Percentiles rank a stretch among this genome's conserved stretches.
phyloP scores from a whole-genome alignment of 2,113 vertebrate genomes.

The Zosterops japonicus region DNA sequence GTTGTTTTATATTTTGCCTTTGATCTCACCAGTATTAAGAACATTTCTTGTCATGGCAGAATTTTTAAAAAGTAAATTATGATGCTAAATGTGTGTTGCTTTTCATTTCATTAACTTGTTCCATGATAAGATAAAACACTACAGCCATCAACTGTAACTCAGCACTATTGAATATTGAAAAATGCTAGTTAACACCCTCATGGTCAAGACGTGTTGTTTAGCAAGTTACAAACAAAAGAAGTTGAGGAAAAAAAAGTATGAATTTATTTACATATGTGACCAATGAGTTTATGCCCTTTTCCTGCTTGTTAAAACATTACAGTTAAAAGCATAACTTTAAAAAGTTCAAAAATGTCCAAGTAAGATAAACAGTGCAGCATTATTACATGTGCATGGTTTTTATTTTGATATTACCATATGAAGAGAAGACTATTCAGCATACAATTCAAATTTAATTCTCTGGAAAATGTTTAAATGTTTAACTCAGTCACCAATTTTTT shows the following conservation, averaged over 20 bases:
- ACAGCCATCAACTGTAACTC: constrained; percentile 40
- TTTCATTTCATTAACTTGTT: constrained; percentile 65
- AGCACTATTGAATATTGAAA: constrained; percentile 37
- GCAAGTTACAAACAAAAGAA: constrained; percentile 3
- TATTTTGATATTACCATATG: background rate
- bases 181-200: background rate
- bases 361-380: constrained; percentile 16
- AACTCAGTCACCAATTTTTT: background rate
- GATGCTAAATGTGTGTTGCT: constrained; percentile 58
- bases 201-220: constrained; percentile 11
- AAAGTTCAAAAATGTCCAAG: constrained; percentile 9
- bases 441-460: constrained; percentile 18
- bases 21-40: constrained; percentile 57
- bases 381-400: background rate
- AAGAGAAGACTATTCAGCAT: constrained; percentile 3
- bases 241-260: background rate
- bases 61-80: constrained; percentile 32
- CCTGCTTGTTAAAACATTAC: background rate
- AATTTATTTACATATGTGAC: background rate
- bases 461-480: constrained; percentile 34
- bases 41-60: constrained; percentile 43
- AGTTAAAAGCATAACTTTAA: constrained; percentile 8
- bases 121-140: constrained; percentile 65
- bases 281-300: constrained; percentile 9
- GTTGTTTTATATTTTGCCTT: constrained; percentile 69